These are phyloP conservation scores for Nymphalis polychloros DNA, from an alignment of 2,888 invertebrate genomes.

Conservation along the genomic window DNA sequence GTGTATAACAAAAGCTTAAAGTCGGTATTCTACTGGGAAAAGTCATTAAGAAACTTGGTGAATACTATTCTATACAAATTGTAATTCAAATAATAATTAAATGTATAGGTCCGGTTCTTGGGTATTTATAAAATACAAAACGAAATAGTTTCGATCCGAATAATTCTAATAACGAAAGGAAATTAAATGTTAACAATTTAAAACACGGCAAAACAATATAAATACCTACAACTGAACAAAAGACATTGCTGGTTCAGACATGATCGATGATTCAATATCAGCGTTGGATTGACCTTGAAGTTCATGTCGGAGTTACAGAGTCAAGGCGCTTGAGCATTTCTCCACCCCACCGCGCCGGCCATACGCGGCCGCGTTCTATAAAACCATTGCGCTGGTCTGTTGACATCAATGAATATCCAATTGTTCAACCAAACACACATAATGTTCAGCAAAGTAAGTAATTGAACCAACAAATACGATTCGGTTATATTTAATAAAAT, in stretches of 20 bases:
- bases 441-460: slow-evolving; percentile 70
- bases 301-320: slow-evolving; percentile 59
- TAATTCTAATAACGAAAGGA: not conserved
- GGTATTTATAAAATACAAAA: not conserved
- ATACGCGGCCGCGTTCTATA: slow-evolving; percentile 55
- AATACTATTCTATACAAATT: no score
- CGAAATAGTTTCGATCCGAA: not conserved
- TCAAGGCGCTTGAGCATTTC: slow-evolving; percentile 55
- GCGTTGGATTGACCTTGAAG: slow-evolving; percentile 53
- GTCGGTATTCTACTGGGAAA: no score
- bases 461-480: not conserved
- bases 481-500: no score
- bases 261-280: slow-evolving; percentile 45
- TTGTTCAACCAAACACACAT: slow-evolving; percentile 58
- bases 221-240: slow-evolving; percentile 11
- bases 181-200: not conserved
- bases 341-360: slow-evolving; percentile 46
- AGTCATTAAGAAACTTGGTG: no score
- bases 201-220: not conserved
- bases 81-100: no score
- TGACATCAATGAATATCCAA: slow-evolving; percentile 63
- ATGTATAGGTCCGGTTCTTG: no score
- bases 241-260: slow-evolving; percentile 18
- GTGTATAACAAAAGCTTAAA: no score
- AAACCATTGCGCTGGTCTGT: slow-evolving; percentile 58